Evolutionary conservation across 2,797 vertebrate genomes (phyloP).

Genomic region (Clamator glandarius): DNA sequence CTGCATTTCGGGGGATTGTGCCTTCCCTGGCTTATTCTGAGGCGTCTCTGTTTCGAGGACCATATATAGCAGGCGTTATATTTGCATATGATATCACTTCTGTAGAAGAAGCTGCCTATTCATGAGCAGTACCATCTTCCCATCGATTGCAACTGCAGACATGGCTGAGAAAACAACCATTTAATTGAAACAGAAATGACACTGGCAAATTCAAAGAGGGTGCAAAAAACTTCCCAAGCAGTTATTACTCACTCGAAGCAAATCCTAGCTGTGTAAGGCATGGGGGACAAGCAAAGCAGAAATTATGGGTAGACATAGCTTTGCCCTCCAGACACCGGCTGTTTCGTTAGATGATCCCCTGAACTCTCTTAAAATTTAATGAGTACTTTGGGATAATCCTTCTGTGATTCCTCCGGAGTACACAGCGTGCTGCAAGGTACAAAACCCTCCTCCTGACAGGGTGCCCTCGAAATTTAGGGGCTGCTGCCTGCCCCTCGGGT

Average conservation of each 20-base stretch:
- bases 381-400: background rate
- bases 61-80: background rate
- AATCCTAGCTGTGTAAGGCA: background rate
- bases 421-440: background rate
- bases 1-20: no score
- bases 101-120: constrained; percentile 24
- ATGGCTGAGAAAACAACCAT: background rate
- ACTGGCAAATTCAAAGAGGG: background rate
- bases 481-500: background rate
- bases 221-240: background rate
- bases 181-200: background rate
- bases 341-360: background rate
- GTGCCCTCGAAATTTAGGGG: background rate
- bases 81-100: background rate
- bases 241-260: background rate
- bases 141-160: background rate
- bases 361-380: background rate
- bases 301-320: background rate
- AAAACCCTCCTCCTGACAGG: background rate
- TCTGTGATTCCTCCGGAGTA: background rate
- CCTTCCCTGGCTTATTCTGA: background rate
- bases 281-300: background rate
- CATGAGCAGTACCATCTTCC: background rate
- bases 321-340: background rate
- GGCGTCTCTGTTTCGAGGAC: background rate